Evolutionary conservation across 2,113 vertebrate genomes (phyloP).

Genomic region (Sinosuthora webbiana): DNA sequence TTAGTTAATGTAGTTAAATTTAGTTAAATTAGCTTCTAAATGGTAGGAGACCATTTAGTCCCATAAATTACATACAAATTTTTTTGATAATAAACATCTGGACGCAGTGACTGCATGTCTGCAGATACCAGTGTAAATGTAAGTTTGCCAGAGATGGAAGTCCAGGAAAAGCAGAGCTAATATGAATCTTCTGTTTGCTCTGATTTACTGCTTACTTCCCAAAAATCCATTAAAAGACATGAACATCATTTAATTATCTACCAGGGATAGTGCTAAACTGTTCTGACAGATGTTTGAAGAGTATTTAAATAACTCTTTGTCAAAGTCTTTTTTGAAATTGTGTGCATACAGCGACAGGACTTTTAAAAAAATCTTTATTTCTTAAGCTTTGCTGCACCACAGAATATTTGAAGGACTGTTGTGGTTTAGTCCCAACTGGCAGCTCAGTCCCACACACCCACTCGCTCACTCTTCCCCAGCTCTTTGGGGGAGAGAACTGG

Average conservation of each 20-base stretch:
- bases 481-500: rapidly evolving
- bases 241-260: not conserved
- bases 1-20: no score
- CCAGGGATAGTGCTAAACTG: not conserved
- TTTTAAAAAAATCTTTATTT: not conserved
- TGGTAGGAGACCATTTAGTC: not conserved
- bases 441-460: not conserved
- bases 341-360: not conserved
- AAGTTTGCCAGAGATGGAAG: not conserved
- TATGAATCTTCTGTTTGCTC: not conserved
- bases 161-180: not conserved
- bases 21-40: not conserved
- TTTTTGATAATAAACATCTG: not conserved
- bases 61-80: not conserved
- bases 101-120: not conserved
- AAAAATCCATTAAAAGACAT: not conserved
- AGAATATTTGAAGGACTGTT: not conserved
- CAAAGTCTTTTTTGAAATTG: not conserved
- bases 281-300: not conserved
- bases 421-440: not conserved
- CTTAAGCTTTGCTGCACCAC: not conserved
- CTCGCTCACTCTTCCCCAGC: rapidly evolving
- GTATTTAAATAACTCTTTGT: not conserved
- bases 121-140: not conserved
- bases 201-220: not conserved